A percentile compares a stretch with the other conserved stretches of the same genome.
These are phyloP conservation scores for Cheilosia impressa DNA, from an alignment of 2,888 invertebrate species.

Conservation along the genomic window DNA sequence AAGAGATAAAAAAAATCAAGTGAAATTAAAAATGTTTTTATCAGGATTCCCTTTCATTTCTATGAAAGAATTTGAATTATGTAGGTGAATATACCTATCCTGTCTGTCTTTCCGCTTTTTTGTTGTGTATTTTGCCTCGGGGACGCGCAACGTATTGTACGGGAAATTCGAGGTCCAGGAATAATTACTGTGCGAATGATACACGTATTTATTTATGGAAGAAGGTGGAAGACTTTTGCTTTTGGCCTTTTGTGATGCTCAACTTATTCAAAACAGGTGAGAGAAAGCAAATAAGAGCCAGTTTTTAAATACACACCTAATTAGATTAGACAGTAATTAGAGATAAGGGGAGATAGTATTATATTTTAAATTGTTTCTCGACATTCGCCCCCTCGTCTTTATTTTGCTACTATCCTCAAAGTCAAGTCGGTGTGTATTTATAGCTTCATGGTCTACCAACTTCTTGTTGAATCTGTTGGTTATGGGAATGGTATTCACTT, in stretches of 20 bases:
- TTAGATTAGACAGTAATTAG: conserved; percentile 1
- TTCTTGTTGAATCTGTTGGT: too few species aligned
- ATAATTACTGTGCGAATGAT: conserved; percentile 14
- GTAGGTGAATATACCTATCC: neutral
- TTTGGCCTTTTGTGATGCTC: too few species aligned
- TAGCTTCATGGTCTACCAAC: too few species aligned
- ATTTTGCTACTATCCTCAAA: too few species aligned
- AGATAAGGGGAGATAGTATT: neutral
- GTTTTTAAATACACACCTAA: too few species aligned
- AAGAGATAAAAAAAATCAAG: neutral
- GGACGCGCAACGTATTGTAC: neutral
- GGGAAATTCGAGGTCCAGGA: neutral
- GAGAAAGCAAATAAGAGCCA: too few species aligned
- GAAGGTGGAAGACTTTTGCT: neutral
- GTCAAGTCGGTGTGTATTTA: too few species aligned
- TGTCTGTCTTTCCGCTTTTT: neutral
- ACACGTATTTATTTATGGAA: too few species aligned
- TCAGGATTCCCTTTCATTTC: neutral
- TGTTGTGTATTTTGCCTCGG: neutral
- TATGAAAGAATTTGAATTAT: conserved; percentile 2
- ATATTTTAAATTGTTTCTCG: too few species aligned
- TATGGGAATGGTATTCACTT: too few species aligned
- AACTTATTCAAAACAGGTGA: too few species aligned
- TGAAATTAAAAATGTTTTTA: conserved; percentile 20
- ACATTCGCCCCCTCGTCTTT: too few species aligned